phyloP scores from a whole-genome alignment of 2,888 invertebrate genomes.

The Hipparchia sbordonii region DNA sequence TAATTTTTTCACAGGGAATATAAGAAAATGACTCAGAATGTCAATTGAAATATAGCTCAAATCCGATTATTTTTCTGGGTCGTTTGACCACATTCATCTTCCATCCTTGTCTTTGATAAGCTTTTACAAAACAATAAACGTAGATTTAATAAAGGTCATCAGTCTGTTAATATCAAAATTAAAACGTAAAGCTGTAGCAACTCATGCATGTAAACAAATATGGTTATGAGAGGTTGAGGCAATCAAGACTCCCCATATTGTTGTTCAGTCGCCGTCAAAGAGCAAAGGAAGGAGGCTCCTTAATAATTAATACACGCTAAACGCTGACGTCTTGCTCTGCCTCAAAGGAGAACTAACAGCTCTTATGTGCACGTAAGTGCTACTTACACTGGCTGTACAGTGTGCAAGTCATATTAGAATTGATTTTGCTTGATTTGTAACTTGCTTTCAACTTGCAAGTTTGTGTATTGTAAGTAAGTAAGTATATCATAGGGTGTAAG shows the following conservation, averaged over 20 bases:
- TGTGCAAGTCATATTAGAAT: conserved; percentile 33
- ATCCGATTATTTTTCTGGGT: too few relatives aligned
- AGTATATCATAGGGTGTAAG: too few relatives aligned
- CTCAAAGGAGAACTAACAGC: conserved; percentile 68
- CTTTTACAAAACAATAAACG: too few relatives aligned
- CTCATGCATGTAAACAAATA: conserved; percentile 35
- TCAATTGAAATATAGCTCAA: too few relatives aligned
- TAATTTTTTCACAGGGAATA: too few relatives aligned
- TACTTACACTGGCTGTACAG: conserved; percentile 44
- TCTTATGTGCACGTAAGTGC: conserved; percentile 65
- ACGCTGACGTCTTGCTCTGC: conserved; percentile 75
- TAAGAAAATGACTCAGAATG: too few relatives aligned
- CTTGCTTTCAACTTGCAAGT: conserved; percentile 17
- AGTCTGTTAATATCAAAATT: neutral
- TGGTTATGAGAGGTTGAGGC: conserved; percentile 56
- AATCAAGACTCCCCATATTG: conserved; percentile 78
- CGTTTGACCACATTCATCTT: too few relatives aligned
- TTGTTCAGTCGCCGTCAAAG: conserved; percentile 77
- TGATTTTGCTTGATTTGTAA: conserved; percentile 28
- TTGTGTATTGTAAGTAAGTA: too few relatives aligned
- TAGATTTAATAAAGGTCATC: neutral
- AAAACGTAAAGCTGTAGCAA: neutral
- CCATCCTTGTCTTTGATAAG: too few relatives aligned
- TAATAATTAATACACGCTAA: conserved; percentile 82
- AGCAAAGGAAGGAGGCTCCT: conserved; percentile 76